Conservation (phyloP, 30 jellyfish, hydroid and myxozoan species). For the Pseudorhiza aurosa region DNA sequence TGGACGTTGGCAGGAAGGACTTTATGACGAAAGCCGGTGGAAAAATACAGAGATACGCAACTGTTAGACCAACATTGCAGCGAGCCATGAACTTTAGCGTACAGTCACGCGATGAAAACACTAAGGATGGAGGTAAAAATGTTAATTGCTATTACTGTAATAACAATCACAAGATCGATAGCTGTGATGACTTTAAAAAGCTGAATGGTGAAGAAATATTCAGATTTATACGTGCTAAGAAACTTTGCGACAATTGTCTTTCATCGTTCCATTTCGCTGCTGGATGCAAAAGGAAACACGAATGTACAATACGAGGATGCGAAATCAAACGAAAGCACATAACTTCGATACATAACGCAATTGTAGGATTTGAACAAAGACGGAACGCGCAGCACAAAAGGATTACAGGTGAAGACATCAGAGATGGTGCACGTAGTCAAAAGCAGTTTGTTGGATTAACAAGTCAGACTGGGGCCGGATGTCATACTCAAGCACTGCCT, state of each 20-base stretch:
- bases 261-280: conserved; percentile 16
- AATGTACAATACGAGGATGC: conserved; percentile 45
- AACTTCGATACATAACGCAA: conserved; percentile 48
- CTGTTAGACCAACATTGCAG: background rate
- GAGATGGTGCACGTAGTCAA: background rate
- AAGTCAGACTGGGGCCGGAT: conserved; percentile 56
- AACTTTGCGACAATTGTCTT: conserved; percentile 22
- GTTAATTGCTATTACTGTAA: conserved; percentile 9
- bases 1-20: conserved; percentile 2
- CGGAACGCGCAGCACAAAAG: conserved; percentile 20
- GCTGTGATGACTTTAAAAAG: background rate
- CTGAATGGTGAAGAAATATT: conserved; percentile 2
- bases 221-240: background rate
- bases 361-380: conserved; percentile 40
- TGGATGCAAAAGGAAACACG: conserved; percentile 59
- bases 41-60: too few species aligned
- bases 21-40: too few species aligned
- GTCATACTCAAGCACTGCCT: conserved; percentile 28
- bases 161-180: conserved; percentile 7
- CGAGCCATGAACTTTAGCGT: background rate
- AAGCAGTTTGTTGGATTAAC: conserved; percentile 42
- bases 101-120: conserved; percentile 14
- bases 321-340: conserved; percentile 35
- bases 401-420: conserved; percentile 16
- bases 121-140: conserved; percentile 9